Evolutionary conservation across 1,140 invertebrate genomes (phyloP).

Genomic region (Panagrolaimus sp.): DNA sequence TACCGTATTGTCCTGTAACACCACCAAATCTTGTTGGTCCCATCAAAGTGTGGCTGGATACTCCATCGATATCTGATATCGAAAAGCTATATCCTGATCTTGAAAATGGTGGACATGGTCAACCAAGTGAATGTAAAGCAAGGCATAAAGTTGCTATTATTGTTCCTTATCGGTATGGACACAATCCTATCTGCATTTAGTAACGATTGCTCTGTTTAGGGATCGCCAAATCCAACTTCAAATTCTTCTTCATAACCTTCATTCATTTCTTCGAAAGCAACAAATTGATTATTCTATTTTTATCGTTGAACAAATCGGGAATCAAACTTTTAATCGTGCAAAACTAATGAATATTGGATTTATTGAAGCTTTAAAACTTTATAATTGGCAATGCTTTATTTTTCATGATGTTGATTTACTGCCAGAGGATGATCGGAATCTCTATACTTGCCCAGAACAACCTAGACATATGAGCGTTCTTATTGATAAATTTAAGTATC

Average conservation of each 20-base stretch:
- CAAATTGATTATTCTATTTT: constrained; percentile 82
- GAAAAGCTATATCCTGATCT: constrained; percentile 50
- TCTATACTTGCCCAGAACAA: constrained; percentile 82
- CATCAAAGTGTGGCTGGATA: constrained; percentile 55
- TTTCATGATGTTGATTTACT: constrained; percentile 86
- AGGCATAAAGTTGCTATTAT: constrained; percentile 49
- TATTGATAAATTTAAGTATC: constrained; percentile 80
- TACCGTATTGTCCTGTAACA: background rate
- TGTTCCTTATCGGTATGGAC: constrained; percentile 23
- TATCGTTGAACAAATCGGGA: constrained; percentile 74
- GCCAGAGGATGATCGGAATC: constrained; percentile 78
- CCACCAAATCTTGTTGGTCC: constrained; percentile 44
- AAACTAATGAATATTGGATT: constrained; percentile 89
- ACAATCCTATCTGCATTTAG: background rate
- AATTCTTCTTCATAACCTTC: constrained; percentile 56
- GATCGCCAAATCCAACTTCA: constrained; percentile 51
- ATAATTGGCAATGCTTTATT: constrained; percentile 72
- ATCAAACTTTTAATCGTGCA: constrained; percentile 75
- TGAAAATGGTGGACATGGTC: constrained; percentile 50
- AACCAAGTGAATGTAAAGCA: constrained; percentile 44
- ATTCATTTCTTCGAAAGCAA: constrained; percentile 53
- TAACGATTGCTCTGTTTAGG: background rate
- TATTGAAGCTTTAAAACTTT: constrained; percentile 50
- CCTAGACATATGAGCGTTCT: constrained; percentile 80
- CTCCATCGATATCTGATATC: constrained; percentile 37